Evolutionary conservation across 2,797 vertebrate species (phyloP), one percentile per base, ranked within the genome.

Genomic region (Babyrousa celebensis): DNA sequence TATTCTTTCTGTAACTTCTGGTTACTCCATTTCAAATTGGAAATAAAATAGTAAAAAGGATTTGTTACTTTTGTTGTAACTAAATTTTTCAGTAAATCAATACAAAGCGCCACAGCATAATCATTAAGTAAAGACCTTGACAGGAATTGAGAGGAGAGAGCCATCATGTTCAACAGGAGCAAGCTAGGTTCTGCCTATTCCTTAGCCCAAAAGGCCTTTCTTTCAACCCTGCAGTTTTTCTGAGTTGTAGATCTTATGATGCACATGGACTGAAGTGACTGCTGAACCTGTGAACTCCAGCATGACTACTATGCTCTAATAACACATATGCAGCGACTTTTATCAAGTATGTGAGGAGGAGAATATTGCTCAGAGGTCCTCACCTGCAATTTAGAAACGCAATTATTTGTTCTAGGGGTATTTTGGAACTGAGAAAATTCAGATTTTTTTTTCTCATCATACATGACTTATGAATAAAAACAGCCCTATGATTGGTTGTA

Each of bases 391-490:
- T 92, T 84, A 48, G 7, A 91, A 6, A 54, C 27, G 58, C 16
- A 75, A 43, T 43, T 32, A 43, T 72, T 89, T 86, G 40, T 15
- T 48, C 36, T 71, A 77, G 15, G 12, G 1, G 10, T 87, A 29
- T 68, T 67, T 25, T 32, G 0, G 27, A 96, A 94, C 82, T 83
- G 48, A 82, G 15, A 54, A 96, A 89, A 63, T 15, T 23, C 23
- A 94, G 21, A 52, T 65, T 83, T 58, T 54, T 54, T 48, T n/a
- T 82, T 91, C 8, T 83, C 18, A 27, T 95, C 16, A 40, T 14
- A 32, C 0, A 27, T 29, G 17, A 15, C n/a, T 84, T 89, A 10
- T 27, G 16, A 94, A 85, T 40, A 27, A 23, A 17, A 75, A 74
- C 40, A 77, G 9, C 8, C 77, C 90, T 43, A 2, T 78, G 7